Evolutionary conservation across 2,797 vertebrate genomes (phyloP).

Genomic region (Diplodus sargus): DNA sequence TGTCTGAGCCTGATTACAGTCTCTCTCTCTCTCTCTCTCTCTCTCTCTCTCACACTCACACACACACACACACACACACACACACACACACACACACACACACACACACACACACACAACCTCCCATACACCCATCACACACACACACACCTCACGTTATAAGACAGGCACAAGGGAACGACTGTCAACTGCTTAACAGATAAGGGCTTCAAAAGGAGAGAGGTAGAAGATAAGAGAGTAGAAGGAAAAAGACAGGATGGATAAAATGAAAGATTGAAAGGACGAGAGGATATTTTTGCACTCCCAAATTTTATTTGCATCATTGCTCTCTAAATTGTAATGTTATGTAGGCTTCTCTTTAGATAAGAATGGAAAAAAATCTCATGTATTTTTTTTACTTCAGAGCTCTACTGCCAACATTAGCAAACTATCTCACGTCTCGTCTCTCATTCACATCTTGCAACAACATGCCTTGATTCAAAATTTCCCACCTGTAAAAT

Average conservation of each 20-base stretch:
- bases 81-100: background rate
- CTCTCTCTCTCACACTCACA: background rate
- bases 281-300: background rate
- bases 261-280: background rate
- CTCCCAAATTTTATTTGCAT: background rate
- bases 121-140: background rate
- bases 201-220: constrained; percentile 9
- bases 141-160: background rate
- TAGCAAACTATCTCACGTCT: background rate
- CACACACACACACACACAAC: background rate
- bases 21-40: background rate
- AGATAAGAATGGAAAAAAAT: background rate
- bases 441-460: background rate
- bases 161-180: constrained; percentile 3
- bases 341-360: background rate
- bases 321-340: background rate
- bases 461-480: background rate
- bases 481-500: background rate
- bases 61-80: constrained; percentile 3
- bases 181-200: constrained; percentile 23
- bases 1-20: constrained; percentile 43
- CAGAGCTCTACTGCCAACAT: background rate
- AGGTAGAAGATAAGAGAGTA: background rate
- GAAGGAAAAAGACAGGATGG: background rate
- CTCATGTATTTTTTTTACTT: background rate